Evolutionary conservation across 1,140 invertebrate genomes (phyloP).

Genomic region (Stenopsyche tienmushanensis): DNA sequence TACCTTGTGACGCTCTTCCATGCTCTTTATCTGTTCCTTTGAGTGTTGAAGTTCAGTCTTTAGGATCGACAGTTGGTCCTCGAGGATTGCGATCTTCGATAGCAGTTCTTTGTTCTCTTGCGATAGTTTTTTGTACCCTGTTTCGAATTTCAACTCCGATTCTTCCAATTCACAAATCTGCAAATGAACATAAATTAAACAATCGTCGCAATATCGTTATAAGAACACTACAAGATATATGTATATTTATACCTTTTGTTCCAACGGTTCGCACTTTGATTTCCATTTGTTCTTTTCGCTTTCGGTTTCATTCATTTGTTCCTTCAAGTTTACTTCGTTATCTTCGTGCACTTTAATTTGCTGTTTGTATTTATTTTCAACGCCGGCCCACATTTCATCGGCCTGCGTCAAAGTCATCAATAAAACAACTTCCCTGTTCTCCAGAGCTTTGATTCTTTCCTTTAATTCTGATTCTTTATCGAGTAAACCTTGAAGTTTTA

Average conservation of each 20-base stretch:
- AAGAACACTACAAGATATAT: conserved; percentile 2
- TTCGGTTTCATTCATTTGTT: conserved; percentile 41
- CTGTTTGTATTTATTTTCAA: conserved; percentile 66
- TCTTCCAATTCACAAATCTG: conserved; percentile 55
- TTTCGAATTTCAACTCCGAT: conserved; percentile 53
- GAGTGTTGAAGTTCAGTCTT: conserved; percentile 55
- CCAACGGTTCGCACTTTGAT: conserved; percentile 48
- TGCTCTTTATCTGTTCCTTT: conserved; percentile 52
- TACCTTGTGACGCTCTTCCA: conserved; percentile 55
- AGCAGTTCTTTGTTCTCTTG: conserved; percentile 53
- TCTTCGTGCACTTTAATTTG: conserved; percentile 55
- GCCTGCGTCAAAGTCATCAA: conserved; percentile 72
- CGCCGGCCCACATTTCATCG: conserved; percentile 70
- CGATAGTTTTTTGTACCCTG: conserved; percentile 54
- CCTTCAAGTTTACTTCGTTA: conserved; percentile 42
- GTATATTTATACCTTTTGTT: conserved; percentile 46
- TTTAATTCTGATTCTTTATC: conserved; percentile 47
- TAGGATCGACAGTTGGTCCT: conserved; percentile 46
- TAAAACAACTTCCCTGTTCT: conserved; percentile 66
- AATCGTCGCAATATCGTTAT: neutral
- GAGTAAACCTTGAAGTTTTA: conserved; percentile 43
- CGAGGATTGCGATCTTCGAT: conserved; percentile 49
- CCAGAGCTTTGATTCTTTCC: conserved; percentile 60
- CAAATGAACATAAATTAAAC: neutral
- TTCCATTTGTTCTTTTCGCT: conserved; percentile 49